These are phyloP conservation scores for Mesochorus sp. DNA, from an alignment of 2,888 invertebrate genomes.

Conservation along the genomic window DNA sequence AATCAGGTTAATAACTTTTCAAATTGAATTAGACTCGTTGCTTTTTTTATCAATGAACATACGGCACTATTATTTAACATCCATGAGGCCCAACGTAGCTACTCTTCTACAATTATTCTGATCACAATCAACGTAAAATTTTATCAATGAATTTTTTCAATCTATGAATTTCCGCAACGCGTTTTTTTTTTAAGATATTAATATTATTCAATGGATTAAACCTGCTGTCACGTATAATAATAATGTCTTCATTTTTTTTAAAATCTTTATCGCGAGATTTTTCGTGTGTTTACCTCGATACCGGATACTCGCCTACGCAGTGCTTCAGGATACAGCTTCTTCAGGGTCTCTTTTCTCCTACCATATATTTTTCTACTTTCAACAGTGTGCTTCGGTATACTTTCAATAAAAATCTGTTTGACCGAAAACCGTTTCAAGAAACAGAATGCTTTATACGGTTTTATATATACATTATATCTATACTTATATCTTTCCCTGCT, in stretches of 20 bases:
- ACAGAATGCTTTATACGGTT: conserved; percentile 3
- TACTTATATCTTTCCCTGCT: not conserved
- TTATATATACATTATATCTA: not conserved
- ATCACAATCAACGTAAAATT: too few relatives aligned
- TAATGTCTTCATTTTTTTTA: too few relatives aligned
- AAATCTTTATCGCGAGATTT: conserved; percentile 54
- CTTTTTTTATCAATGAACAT: too few relatives aligned
- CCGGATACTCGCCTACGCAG: conserved; percentile 56
- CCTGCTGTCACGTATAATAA: not conserved
- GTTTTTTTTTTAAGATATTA: too few relatives aligned
- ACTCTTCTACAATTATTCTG: too few relatives aligned
- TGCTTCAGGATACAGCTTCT: conserved; percentile 43
- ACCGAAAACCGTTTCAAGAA: conserved; percentile 40
- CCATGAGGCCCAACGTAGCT: too few relatives aligned
- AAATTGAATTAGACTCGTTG: too few relatives aligned
- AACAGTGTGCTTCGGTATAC: conserved; percentile 30
- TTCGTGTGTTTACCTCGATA: conserved; percentile 58
- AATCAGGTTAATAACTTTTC: too few relatives aligned
- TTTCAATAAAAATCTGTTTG: conserved; percentile 46
- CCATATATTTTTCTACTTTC: conserved; percentile 30
- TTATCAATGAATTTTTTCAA: too few relatives aligned
- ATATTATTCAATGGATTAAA: too few relatives aligned
- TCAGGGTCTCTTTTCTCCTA: conserved; percentile 42
- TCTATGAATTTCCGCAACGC: too few relatives aligned
- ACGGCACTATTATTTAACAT: too few relatives aligned